Base-by-base conservation (phyloP, 37 sponge, comb jelly and placozoan genomes). In the Sycon ciliatum region DNA sequence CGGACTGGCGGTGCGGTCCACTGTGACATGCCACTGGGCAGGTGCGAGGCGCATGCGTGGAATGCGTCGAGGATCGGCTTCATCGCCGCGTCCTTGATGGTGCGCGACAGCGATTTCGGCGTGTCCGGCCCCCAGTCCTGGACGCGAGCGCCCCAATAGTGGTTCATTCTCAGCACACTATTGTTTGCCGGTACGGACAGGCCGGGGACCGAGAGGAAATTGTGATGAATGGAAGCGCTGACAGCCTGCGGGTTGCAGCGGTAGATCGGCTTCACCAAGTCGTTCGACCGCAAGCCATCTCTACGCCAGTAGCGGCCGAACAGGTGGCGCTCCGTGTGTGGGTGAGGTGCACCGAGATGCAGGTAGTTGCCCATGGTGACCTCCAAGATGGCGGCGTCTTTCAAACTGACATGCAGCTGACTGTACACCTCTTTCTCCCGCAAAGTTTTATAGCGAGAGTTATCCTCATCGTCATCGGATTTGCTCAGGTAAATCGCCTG, bases 101-200 rank as follows among this genome's bases (percentile, higher is more conserved):
- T 87, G 36, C 27, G 79, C 1, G 52, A 52, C 24, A 87, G 34
- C 32, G 76, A 67, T 22, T 83, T 52, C 5, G 72, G 68, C 0
- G 88, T 83, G 36, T 87, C 88, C 54, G 67, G 67, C 2, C 88
- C 88, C 88, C 88, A 87, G 55, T 83, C 75, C 64, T 87, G 88
- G 4, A 82, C 68, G 34, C 88, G 68, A 6, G 83, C 83, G 4
- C 88, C 84, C 88, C 88, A 87, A 67, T 87, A 87, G 78, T 87
- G 88, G 55, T 87, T 87, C 74, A 87, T 40, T 32, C 88, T 57
- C 34, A 87, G 54, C 26, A 61, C 62, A 34, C 56, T 11, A n/a
- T 9, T 26, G 3, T 76, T 80, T 1, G 84, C 84, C 42, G 64
- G 32, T 53, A 1, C 56, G 22, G 46, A 66, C 16, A 9, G 3